Conservation (phyloP, 2,113 vertebrate species). For the Elachura formosa region DNA sequence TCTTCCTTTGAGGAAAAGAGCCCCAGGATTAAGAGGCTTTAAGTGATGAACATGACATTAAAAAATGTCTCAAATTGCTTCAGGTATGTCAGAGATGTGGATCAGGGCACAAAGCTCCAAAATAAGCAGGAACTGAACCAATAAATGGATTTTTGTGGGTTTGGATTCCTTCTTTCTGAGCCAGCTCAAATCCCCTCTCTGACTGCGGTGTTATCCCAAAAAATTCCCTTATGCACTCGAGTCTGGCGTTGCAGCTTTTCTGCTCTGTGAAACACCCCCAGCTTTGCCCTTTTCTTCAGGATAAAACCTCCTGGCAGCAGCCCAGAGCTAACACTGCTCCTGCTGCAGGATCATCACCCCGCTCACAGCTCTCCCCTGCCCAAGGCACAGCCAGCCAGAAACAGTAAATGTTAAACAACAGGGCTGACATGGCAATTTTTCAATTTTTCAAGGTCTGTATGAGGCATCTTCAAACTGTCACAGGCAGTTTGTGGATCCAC, state of each 20-base stretch:
- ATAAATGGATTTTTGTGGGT: background rate
- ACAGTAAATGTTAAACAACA: background rate
- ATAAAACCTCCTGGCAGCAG: background rate
- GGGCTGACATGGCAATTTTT: background rate
- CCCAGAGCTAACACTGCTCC: background rate
- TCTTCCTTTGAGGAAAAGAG: background rate
- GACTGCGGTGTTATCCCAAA: background rate
- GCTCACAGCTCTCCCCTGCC: background rate
- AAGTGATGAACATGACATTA: background rate
- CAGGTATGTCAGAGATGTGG: background rate
- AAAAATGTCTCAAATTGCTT: background rate
- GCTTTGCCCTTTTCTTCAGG: background rate
- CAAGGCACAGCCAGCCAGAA: background rate
- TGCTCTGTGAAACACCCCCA: background rate
- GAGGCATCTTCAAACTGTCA: background rate
- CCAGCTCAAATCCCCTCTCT: background rate
- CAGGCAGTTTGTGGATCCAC: background rate
- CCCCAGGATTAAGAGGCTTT: background rate
- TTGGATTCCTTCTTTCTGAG: background rate
- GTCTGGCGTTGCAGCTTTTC: background rate
- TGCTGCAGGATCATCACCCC: background rate
- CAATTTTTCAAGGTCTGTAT: background rate
- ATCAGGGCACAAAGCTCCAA: background rate
- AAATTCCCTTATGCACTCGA: accelerated
- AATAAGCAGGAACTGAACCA: background rate